These are phyloP conservation scores for Pomatorhinus ruficollis DNA, from an alignment of 2,113 vertebrate genomes.

Conservation along the genomic window DNA sequence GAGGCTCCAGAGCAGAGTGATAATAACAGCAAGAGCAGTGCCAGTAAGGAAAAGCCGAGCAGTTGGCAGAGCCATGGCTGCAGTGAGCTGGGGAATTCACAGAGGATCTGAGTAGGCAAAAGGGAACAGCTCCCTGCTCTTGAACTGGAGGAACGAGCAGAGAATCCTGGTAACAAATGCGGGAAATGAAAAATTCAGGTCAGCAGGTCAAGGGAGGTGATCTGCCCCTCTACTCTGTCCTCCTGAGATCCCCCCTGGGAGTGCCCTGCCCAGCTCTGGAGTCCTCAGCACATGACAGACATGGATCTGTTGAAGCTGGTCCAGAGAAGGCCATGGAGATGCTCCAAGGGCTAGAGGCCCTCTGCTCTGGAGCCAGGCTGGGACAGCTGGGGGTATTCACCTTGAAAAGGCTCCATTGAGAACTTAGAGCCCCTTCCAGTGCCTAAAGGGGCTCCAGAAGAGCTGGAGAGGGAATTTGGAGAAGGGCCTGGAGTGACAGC, in stretches of 20 bases:
- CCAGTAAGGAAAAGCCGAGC: neutral
- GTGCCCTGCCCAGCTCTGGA: neutral
- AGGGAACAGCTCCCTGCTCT: neutral
- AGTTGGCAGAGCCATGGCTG: neutral
- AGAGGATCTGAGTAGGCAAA: neutral
- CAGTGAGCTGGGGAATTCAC: neutral
- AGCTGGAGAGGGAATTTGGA: neutral
- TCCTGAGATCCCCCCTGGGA: neutral
- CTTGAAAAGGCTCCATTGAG: too few species aligned
- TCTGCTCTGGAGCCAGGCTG: neutral
- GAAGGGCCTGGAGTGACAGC: neutral
- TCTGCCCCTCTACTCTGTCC: neutral
- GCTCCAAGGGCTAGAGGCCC: neutral
- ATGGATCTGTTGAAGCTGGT: neutral
- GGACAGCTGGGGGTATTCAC: neutral
- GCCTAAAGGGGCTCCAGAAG: neutral
- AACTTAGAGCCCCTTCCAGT: neutral
- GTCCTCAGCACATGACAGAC: neutral
- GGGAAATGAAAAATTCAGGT: neutral
- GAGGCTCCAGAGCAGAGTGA: neutral
- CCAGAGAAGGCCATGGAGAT: fast-evolving
- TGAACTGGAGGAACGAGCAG: neutral
- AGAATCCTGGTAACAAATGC: neutral
- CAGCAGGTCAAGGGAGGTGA: neutral
- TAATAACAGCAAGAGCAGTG: neutral